Conservation (phyloP, 2,888 invertebrate genomes). For the Thera obeliscata region DNA sequence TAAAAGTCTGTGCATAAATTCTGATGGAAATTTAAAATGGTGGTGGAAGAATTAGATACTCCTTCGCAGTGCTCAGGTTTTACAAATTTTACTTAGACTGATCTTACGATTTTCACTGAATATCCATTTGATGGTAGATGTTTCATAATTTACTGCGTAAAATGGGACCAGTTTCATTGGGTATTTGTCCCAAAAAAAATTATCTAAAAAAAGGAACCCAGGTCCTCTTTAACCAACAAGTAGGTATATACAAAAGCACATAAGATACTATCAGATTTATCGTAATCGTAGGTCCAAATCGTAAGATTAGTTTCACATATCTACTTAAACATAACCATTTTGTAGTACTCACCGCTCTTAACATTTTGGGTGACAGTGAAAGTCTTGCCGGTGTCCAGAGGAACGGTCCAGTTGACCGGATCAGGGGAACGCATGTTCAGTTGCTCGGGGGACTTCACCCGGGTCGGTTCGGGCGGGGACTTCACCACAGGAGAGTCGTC, state of each 20-base stretch:
- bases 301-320: constrained; percentile 33
- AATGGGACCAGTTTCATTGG: constrained; percentile 2
- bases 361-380: constrained; percentile 97
- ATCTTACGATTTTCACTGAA: constrained; percentile 46
- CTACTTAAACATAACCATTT: constrained; percentile 53
- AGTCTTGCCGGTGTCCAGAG: constrained; percentile 96
- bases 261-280: background rate
- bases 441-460: constrained; percentile 96
- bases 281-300: constrained; percentile 18
- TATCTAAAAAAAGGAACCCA: too few species aligned
- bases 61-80: constrained; percentile 54
- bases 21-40: constrained; percentile 14
- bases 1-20: constrained; percentile 6
- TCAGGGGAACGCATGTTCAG: constrained; percentile 96
- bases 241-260: background rate
- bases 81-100: constrained; percentile 45
- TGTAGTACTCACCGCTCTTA: constrained; percentile 83
- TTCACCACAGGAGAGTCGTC: constrained; percentile 89
- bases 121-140: background rate
- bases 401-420: constrained; percentile 97
- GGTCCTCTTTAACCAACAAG: background rate
- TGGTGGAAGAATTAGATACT: constrained; percentile 66
- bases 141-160: background rate
- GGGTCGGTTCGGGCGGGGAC: constrained; percentile 96
- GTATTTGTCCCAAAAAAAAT: too few species aligned